phyloP scores from a whole-genome alignment of 2,888 invertebrate genomes.

The Sympetrum striolatum region DNA sequence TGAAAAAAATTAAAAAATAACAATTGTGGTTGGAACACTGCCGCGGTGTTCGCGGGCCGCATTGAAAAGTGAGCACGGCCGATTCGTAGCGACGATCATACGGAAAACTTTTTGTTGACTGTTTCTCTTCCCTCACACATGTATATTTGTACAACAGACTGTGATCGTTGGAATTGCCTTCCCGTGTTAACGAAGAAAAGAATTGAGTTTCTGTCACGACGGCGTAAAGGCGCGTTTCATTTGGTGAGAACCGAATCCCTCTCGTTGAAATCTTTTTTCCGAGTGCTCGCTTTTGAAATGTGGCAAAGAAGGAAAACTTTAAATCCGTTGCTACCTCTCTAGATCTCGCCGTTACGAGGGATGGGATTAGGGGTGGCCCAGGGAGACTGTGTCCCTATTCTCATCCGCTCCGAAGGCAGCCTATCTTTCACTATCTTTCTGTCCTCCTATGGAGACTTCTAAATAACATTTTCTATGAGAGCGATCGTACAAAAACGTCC shows the following conservation, averaged over 20 bases:
- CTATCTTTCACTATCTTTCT: conserved; percentile 7
- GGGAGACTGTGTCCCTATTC: neutral
- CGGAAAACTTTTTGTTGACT: conserved; percentile 39
- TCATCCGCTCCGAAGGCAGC: neutral
- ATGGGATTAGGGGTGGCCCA: neutral
- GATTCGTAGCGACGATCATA: neutral
- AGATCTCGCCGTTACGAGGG: neutral
- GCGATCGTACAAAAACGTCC: neutral
- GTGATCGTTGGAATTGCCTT: conserved; percentile 64
- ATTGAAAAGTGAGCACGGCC: conserved; percentile 49
- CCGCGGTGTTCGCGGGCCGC: conserved; percentile 45
- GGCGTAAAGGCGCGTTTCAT: neutral
- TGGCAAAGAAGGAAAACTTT: neutral
- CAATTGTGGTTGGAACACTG: conserved; percentile 23
- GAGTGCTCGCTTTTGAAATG: conserved; percentile 44
- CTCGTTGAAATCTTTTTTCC: neutral
- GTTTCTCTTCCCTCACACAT: conserved; percentile 30
- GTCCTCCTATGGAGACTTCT: neutral
- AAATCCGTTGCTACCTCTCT: conserved; percentile 24
- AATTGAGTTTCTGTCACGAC: neutral
- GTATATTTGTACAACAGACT: conserved; percentile 57
- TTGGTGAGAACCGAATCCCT: neutral
- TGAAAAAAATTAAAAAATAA: neutral
- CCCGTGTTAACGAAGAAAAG: conserved; percentile 47
- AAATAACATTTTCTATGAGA: neutral